Percentiles rank a stretch among this genome's conserved stretches.
Evolutionary conservation across 2,113 vertebrate species (phyloP).

Genomic region (Dipodomys merriami): DNA sequence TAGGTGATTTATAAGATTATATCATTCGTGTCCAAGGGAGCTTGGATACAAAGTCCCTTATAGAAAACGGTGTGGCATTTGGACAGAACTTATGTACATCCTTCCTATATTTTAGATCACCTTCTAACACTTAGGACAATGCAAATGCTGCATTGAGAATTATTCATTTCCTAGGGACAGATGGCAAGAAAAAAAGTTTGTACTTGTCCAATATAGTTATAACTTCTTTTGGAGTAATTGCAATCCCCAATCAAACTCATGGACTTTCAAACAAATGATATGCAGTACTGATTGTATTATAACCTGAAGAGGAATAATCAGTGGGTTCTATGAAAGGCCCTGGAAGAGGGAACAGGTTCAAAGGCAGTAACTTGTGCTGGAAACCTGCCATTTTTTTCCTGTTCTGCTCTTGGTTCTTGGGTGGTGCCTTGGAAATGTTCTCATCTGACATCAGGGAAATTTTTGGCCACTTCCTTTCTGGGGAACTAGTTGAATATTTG

Average conservation of each 20-base stretch:
- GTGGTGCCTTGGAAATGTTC: neutral
- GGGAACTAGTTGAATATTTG: neutral
- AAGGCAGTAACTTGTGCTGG: neutral
- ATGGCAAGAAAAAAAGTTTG: neutral
- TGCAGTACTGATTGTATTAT: too few relatives aligned
- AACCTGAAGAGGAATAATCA: neutral
- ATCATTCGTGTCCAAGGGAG: too few relatives aligned
- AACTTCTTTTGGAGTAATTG: neutral
- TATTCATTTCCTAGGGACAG: neutral
- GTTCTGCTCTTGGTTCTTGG: neutral
- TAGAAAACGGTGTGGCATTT: neutral
- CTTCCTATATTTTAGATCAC: neutral
- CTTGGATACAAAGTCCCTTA: neutral
- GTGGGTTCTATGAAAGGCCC: neutral
- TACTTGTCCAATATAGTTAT: neutral
- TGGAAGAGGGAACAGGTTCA: neutral
- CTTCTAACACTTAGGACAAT: neutral
- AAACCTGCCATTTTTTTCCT: neutral
- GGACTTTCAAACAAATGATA: neutral
- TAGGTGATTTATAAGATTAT: neutral
- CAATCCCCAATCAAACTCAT: neutral
- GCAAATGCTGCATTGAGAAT: neutral
- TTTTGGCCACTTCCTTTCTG: neutral
- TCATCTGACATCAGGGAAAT: slow-evolving; percentile 42
- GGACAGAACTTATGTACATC: neutral